Conservation (phyloP, 2,888 invertebrate genomes). For the Drosophila limbata region DNA sequence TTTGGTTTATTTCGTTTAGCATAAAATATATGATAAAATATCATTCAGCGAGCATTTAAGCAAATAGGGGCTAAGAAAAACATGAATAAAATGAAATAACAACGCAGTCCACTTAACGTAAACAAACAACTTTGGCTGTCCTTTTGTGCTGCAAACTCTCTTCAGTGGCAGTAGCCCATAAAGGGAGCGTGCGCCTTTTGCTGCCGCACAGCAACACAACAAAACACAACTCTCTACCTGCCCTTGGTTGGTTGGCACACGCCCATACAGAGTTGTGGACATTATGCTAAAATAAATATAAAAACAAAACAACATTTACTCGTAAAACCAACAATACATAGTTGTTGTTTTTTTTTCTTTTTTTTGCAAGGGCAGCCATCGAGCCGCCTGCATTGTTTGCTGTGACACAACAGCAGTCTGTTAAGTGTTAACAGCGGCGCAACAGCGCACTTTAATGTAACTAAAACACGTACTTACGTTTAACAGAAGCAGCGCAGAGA, state of each 20-base stretch:
- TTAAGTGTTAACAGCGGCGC: constrained; percentile 56
- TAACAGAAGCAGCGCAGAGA: constrained; percentile 39
- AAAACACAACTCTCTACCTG: constrained; percentile 2
- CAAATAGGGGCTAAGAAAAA: constrained; percentile 2
- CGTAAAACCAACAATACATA: constrained; percentile 38
- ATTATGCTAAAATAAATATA: constrained; percentile 42
- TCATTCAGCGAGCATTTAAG: constrained; percentile 11
- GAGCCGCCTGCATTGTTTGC: constrained; percentile 36
- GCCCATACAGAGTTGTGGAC: constrained; percentile 29
- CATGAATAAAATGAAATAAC: constrained; percentile 30
- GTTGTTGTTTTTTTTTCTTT: constrained; percentile 16
- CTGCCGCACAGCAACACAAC: constrained; percentile 22
- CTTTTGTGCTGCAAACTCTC: constrained; percentile 9
- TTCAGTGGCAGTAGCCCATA: background rate
- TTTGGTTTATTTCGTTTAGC: constrained; percentile 4
- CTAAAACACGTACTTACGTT: constrained; percentile 12
- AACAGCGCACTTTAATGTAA: constrained; percentile 50
- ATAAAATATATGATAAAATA: constrained; percentile 10
- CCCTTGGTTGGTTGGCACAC: constrained; percentile 31
- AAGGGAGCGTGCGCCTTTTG: constrained; percentile 39
- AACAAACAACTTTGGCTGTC: constrained; percentile 41
- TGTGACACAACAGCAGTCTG: constrained; percentile 40
- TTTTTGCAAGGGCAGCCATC: constrained; percentile 5
- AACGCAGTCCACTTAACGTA: constrained; percentile 46
- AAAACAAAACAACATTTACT: constrained; percentile 20